These are phyloP conservation scores for Branchipolynoe longqiensis DNA, from an alignment of 2,888 invertebrate species.

Conservation along the genomic window DNA sequence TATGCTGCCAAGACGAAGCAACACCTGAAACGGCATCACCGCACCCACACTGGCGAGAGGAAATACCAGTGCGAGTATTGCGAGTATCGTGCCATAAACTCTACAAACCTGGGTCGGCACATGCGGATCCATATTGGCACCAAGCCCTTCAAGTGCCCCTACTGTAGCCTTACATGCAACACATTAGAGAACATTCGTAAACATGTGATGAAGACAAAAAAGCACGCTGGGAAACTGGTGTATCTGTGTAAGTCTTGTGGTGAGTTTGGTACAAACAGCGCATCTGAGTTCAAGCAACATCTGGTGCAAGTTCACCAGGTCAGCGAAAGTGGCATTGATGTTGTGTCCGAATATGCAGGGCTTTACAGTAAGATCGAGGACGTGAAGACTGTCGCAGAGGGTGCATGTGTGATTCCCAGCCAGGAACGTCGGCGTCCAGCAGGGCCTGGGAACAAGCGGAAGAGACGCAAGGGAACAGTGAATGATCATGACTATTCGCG, in stretches of 20 bases:
- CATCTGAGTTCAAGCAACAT: slow-evolving; percentile 87
- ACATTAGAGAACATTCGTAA: slow-evolving; percentile 92
- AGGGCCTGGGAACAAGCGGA: neutral
- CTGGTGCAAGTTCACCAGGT: slow-evolving; percentile 84
- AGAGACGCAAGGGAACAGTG: neutral
- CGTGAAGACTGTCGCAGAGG: slow-evolving; percentile 58
- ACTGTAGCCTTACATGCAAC: slow-evolving; percentile 86
- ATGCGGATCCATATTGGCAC: slow-evolving; percentile 81
- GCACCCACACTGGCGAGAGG: slow-evolving; percentile 79
- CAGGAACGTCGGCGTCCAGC: slow-evolving; percentile 33
- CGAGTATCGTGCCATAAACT: slow-evolving; percentile 79
- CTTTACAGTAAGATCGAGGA: slow-evolving; percentile 56
- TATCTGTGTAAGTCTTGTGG: slow-evolving; percentile 88
- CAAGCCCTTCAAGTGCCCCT: slow-evolving; percentile 82
- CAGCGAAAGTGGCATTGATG: slow-evolving; percentile 18
- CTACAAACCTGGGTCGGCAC: slow-evolving; percentile 79
- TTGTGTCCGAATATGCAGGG: slow-evolving; percentile 53
- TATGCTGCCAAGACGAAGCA: slow-evolving; percentile 85
- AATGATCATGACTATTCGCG: slow-evolving; percentile 36
- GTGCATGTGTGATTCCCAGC: slow-evolving; percentile 57
- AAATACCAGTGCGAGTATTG: slow-evolving; percentile 81
- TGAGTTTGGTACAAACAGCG: slow-evolving; percentile 85
- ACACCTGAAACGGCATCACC: slow-evolving; percentile 77
- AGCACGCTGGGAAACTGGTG: slow-evolving; percentile 89
- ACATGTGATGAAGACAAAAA: slow-evolving; percentile 90